Percentiles rank a stretch among this genome's conserved stretches.
Conservation (phyloP, 2,113 vertebrate genomes). For the Zapus hudsonius region DNA sequence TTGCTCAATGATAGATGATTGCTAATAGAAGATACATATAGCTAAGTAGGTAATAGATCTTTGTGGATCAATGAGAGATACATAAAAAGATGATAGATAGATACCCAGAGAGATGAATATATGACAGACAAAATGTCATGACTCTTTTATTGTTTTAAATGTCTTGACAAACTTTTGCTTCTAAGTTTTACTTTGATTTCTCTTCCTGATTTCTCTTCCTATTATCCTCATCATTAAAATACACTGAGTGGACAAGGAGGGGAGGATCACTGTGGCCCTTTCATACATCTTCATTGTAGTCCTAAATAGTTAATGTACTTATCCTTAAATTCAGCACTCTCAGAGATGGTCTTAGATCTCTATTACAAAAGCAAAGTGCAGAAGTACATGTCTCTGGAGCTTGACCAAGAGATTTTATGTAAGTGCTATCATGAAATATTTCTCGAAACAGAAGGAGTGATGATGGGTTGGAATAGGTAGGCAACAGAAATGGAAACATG, state of each 20-base stretch:
- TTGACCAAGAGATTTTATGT: background rate
- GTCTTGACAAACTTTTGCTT: background rate
- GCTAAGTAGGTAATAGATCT: background rate
- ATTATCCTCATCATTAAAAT: constrained; percentile 48
- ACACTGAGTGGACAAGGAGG: background rate
- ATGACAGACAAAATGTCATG: background rate
- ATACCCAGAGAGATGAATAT: background rate
- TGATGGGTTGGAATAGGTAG: constrained; percentile 50
- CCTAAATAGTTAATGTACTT: background rate
- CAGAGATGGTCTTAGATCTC: background rate
- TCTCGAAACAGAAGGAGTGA: background rate
- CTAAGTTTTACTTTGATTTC: background rate
- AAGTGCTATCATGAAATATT: background rate
- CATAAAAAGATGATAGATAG: background rate
- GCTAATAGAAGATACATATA: background rate
- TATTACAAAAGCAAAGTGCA: constrained; percentile 39
- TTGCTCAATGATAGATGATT: too few species aligned
- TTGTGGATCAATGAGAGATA: background rate
- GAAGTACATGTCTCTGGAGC: constrained; percentile 38
- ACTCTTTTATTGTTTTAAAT: background rate
- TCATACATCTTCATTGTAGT: background rate
- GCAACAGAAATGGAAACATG: constrained; percentile 11
- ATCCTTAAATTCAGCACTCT: constrained; percentile 30
- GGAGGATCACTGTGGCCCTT: background rate
- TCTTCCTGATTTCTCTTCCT: too few species aligned